Evolutionary conservation across 1,140 invertebrate genomes (phyloP), one percentile per base, ranked within the genome.

Genomic region (Bombus superbus): DNA sequence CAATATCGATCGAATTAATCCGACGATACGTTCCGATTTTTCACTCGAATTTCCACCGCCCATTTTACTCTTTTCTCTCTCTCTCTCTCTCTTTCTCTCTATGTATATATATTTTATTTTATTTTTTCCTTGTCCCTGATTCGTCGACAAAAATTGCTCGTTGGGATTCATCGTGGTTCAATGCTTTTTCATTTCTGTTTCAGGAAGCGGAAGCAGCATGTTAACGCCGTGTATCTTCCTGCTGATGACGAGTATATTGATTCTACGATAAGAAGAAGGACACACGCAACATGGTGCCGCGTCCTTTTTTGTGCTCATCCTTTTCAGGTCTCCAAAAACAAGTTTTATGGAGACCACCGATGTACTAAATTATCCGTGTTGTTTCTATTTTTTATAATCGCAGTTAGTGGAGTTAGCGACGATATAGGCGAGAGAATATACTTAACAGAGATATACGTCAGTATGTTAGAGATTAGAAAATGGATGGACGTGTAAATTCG

Each of bases 341-440:
- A 40, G 68, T 57, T 28, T 42, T 73, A 66, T 69, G 81, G 77
- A 90, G 74, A 86, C 47, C 57, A 62, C 68, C 18, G 84, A 74
- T 83, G 69, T 86, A 90, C 77, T 86, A 88, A 91, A 91, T 92
- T 89, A 91, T 84, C 86, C 84, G 69, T 79, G 91, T 92, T 92
- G 85, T 92, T 92, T 92, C 88, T 92, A 92, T 92, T 92, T 92
- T 92, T 91, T 92, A 92, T 92, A 91, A 91, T 91, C 87, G 88
- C 88, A 92, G 88, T 88, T 91, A 91, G 86, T 83, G 85, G 68
- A 89, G 57, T 80, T 88, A 88, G 89, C 74, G 13, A 64, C 25
- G 75, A 80, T 66, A 32, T 81, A 90, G 81, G 66, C 47, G 6
- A 47, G 64, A 89, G 44, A 25, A 68, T 88, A 86, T 77, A 80